Base-by-base conservation (phyloP, 2,888 invertebrate genomes). In the Ferrisia virgata region DNA sequence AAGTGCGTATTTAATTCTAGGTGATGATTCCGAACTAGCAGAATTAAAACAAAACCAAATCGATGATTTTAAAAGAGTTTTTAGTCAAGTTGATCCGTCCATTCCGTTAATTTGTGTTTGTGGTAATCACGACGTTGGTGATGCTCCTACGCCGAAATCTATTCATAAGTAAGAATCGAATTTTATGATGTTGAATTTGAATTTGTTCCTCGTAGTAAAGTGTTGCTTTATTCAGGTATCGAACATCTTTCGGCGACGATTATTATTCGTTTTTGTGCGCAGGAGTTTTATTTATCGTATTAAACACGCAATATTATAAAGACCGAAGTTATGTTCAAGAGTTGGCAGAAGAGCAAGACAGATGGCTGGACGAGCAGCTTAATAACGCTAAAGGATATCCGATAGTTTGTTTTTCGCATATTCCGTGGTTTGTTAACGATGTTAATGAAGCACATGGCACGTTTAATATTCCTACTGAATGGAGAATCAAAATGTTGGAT, bases 61-160 rank as follows among this genome's bases (percentile, higher is more conserved):
- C 83, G 85, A 86, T 18, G 90, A 89, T 85, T 90, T 90, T 79
- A 87, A 86, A 85, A 86, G 86, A 33, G 86, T 88, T 11, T 89
- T 90, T 84, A 86, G 87, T 13, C 87, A 88, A 36, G 85, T 91
- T 13, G 87, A 90, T 85, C 87, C 88, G 4, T 87, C 88, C 2
- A 89, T 91, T 79, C 89, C 89, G 43, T 86, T 90, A 80, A 87
- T 91, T 43, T 90, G 90, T 86, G 89, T 90, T 13, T 90, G 90
- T 87, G 91, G 91, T 3, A 91, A 91, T 86, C 91, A 91, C 86
- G 91, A 91, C 86, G 87, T 91, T 36, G 90, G 90, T 11, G 88
- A 91, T 86, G 86, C 86, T 5, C 91, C 91, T 6, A 89, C 90
- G 0, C 84, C 84, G 13, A 86, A 88, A 64, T 87, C 89, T 5